Evolutionary conservation across 2,888 invertebrate species (phyloP).

Genomic region (Gastrophysa polygoni): DNA sequence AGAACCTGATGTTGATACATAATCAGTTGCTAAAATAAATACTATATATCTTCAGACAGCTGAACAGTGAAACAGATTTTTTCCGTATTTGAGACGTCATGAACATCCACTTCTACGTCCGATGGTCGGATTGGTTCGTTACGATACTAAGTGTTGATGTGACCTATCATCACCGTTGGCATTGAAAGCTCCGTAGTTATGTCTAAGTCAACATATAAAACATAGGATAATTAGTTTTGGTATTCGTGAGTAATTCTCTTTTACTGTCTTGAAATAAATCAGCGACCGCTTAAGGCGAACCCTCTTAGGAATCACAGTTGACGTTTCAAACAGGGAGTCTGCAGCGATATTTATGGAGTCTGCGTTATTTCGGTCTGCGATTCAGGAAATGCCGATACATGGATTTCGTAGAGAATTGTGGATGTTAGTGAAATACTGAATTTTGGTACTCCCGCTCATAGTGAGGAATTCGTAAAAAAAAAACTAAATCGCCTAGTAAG

Average conservation of each 20-base stretch:
- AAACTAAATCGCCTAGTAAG: too few species aligned
- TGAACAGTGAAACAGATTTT: not conserved
- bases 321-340: not conserved
- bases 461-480: too few species aligned
- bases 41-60: too few species aligned
- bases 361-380: not conserved
- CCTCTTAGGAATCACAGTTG: conserved; percentile 3
- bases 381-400: not conserved
- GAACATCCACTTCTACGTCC: not conserved
- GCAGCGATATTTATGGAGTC: not conserved
- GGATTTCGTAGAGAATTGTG: not conserved
- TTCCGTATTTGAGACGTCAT: not conserved
- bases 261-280: conserved; percentile 14
- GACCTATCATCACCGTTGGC: not conserved
- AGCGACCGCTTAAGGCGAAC: conserved; percentile 8
- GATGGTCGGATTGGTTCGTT: not conserved
- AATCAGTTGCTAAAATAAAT: too few species aligned
- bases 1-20: too few species aligned
- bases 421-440: too few species aligned
- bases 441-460: too few species aligned
- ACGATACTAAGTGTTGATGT: not conserved
- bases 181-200: not conserved
- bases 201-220: conserved; percentile 1
- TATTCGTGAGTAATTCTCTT: conserved; percentile 7
- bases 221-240: conserved; percentile 9